A percentile compares a stretch with the other conserved stretches of the same genome.
phyloP scores from a whole-genome alignment of 2,113 vertebrate species.

The Catharus fuscescens region DNA sequence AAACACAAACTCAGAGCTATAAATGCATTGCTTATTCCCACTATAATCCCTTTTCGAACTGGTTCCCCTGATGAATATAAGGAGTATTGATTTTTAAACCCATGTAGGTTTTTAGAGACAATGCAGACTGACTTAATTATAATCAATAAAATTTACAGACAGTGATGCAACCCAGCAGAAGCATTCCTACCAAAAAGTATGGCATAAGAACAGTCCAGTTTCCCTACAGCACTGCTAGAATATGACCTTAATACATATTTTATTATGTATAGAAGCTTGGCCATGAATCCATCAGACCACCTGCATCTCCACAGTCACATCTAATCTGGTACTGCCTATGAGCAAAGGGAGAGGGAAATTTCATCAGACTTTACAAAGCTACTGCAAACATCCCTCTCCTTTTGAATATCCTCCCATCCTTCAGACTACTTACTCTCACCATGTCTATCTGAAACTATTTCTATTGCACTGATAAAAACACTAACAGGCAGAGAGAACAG shows the following conservation, averaged over 20 bases:
- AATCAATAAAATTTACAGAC: constrained; percentile 84
- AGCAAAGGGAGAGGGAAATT: background rate
- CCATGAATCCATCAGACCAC: constrained; percentile 32
- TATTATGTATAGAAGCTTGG: constrained; percentile 66
- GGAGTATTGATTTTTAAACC: constrained; percentile 75
- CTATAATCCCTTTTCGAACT: constrained; percentile 57
- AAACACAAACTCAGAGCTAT: constrained; percentile 46
- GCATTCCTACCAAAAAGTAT: constrained; percentile 71
- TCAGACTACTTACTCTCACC: background rate
- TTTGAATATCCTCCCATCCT: background rate
- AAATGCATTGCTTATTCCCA: constrained; percentile 62
- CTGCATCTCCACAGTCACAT: background rate
- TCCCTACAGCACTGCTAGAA: constrained; percentile 58
- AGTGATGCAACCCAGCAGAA: constrained; percentile 76
- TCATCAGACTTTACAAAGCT: background rate
- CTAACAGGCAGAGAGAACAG: background rate
- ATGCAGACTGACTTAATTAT: constrained; percentile 80
- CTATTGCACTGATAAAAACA: constrained; percentile 23
- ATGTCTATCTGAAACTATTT: constrained; percentile 24
- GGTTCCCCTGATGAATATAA: constrained; percentile 72
- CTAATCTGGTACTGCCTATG: background rate
- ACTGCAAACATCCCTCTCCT: background rate
- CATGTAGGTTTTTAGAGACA: constrained; percentile 76
- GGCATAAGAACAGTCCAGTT: constrained; percentile 71
- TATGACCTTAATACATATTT: constrained; percentile 84